Conservation (phyloP, 2,888 invertebrate genomes). For the Tachina lurida region DNA sequence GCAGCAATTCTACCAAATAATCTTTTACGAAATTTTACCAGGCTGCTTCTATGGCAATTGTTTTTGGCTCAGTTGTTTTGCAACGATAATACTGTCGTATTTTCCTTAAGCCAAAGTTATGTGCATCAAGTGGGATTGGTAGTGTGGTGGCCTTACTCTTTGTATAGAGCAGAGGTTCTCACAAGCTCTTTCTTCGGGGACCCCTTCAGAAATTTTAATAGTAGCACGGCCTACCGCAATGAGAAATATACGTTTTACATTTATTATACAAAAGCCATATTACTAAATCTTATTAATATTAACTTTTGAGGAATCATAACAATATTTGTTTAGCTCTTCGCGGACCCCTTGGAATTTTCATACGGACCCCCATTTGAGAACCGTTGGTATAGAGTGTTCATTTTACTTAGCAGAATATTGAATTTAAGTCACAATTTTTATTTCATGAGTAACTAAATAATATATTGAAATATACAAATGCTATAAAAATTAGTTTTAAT, state of each 20-base stretch:
- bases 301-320: too few relatives aligned
- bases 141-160: not conserved
- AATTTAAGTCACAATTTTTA: not conserved
- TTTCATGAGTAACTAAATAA: not conserved
- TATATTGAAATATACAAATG: conserved; percentile 1
- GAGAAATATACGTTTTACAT: too few relatives aligned
- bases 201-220: too few relatives aligned
- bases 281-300: too few relatives aligned
- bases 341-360: too few relatives aligned
- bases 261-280: too few relatives aligned
- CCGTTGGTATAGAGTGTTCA: too few relatives aligned
- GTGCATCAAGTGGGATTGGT: not conserved
- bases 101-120: conserved; percentile 32
- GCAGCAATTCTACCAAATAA: conserved; percentile 9
- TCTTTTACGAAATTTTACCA: conserved; percentile 23
- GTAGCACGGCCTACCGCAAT: too few relatives aligned
- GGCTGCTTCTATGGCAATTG: conserved; percentile 45
- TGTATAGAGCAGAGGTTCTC: too few relatives aligned
- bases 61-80: conserved; percentile 58
- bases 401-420: not conserved
- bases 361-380: too few relatives aligned
- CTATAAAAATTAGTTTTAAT: conserved; percentile 30
- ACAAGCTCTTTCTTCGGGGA: too few relatives aligned
- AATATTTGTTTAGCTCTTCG: too few relatives aligned
- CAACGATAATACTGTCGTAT: conserved; percentile 54